Evolutionary conservation across 1,140 invertebrate genomes (phyloP).

Genomic region (Colletes gigas): DNA sequence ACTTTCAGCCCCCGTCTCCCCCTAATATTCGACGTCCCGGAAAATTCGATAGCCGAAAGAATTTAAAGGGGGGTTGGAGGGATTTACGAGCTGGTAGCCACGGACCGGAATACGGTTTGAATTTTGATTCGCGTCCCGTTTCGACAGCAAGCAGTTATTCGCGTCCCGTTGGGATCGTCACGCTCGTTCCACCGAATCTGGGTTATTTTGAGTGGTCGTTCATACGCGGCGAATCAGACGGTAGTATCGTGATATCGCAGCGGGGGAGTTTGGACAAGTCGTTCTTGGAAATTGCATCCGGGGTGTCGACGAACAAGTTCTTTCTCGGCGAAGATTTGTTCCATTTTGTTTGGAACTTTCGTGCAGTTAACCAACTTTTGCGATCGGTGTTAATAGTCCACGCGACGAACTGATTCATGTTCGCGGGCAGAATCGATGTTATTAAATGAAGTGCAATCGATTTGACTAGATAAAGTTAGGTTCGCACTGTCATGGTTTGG

Average conservation of each 20-base stretch:
- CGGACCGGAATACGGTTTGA: conserved; percentile 12
- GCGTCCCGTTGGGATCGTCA: neutral
- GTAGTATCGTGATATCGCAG: neutral
- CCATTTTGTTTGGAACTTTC: too few relatives aligned
- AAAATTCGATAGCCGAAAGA: conserved; percentile 36
- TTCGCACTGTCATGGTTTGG: too few relatives aligned
- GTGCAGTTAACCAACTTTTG: too few relatives aligned
- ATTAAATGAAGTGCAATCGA: too few relatives aligned
- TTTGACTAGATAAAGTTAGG: too few relatives aligned
- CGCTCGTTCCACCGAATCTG: neutral
- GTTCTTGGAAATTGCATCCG: neutral
- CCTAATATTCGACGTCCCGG: conserved; percentile 35
- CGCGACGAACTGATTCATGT: too few relatives aligned
- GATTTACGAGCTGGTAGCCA: conserved; percentile 36
- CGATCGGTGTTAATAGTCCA: neutral
- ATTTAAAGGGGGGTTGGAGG: neutral
- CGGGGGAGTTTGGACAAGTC: neutral
- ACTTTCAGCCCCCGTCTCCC: neutral
- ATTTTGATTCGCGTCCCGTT: conserved; percentile 8
- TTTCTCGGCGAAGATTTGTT: neutral
- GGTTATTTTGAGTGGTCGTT: neutral
- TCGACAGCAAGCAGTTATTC: neutral
- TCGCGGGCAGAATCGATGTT: too few relatives aligned
- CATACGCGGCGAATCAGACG: neutral
- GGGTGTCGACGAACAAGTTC: neutral